These are phyloP conservation scores for Pteropus alecto DNA, from an alignment of 2,113 vertebrate genomes.

Conservation along the genomic window DNA sequence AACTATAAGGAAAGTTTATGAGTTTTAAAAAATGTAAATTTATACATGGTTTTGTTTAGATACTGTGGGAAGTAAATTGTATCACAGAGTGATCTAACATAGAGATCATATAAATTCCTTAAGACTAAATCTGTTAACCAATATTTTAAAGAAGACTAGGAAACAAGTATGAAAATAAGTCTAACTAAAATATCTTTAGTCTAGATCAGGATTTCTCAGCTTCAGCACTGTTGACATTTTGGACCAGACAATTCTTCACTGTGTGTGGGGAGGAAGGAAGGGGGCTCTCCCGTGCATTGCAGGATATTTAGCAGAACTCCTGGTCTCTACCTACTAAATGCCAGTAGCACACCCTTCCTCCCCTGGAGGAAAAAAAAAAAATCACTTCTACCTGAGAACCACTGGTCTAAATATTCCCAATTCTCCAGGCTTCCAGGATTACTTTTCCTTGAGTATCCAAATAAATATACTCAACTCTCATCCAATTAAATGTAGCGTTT, in stretches of 20 bases:
- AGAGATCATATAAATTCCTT: background rate
- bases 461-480: background rate
- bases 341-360: background rate
- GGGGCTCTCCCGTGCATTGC: background rate
- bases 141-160: background rate
- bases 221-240: background rate
- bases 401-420: background rate
- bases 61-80: background rate
- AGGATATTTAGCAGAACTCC: background rate
- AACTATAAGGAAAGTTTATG: background rate
- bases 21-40: background rate
- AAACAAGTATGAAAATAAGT: background rate
- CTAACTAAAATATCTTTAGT: background rate
- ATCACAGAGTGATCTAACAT: background rate
- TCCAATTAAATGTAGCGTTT: background rate
- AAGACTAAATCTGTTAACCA: background rate
- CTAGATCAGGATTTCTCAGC: background rate
- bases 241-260: background rate
- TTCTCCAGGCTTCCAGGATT: background rate
- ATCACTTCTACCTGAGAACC: background rate
- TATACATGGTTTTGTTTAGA: background rate
- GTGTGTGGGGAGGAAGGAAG: rapidly evolving
- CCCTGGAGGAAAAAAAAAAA: background rate
- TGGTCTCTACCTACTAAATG: background rate
- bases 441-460: background rate